Evolutionary conservation across 2,888 invertebrate genomes (phyloP).

Genomic region (Ectropis crepuscularia): DNA sequence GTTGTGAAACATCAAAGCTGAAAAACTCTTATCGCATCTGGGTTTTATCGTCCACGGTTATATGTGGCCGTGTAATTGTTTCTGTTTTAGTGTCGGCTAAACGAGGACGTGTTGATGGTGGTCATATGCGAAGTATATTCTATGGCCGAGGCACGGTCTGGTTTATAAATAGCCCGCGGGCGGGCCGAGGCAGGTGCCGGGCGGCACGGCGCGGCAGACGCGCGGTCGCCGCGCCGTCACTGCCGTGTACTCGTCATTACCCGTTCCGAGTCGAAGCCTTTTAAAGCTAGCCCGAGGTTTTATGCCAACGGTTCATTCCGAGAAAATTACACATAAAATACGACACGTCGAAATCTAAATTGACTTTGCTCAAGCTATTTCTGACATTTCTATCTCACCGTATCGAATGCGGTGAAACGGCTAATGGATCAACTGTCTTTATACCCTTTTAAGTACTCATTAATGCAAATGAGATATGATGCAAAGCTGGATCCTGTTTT

Average conservation of each 20-base stretch:
- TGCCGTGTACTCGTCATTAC: slow-evolving; percentile 34
- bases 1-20: slow-evolving; percentile 23
- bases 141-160: slow-evolving; percentile 69
- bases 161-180: slow-evolving; percentile 80
- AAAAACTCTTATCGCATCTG: slow-evolving; percentile 26
- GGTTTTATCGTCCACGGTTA: slow-evolving; percentile 22
- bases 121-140: slow-evolving; percentile 57
- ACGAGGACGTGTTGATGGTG: slow-evolving; percentile 32
- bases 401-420: slow-evolving; percentile 20
- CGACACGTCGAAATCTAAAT: slow-evolving; percentile 36
- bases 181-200: slow-evolving; percentile 64
- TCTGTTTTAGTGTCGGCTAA: slow-evolving; percentile 28
- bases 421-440: slow-evolving; percentile 22
- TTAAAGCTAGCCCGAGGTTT: slow-evolving; percentile 38
- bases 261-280: slow-evolving; percentile 31
- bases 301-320: slow-evolving; percentile 34
- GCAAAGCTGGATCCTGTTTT: slow-evolving; percentile 10
- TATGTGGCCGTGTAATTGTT: slow-evolving; percentile 27
- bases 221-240: slow-evolving; percentile 67
- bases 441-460: slow-evolving; percentile 13
- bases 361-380: slow-evolving; percentile 26
- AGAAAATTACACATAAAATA: slow-evolving; percentile 36
- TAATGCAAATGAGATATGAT: slow-evolving; percentile 23
- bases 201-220: slow-evolving; percentile 65
- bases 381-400: slow-evolving; percentile 25